These are phyloP conservation scores for Rhaphigaster nebulosa DNA, from an alignment of 2,888 invertebrate genomes.

Conservation along the genomic window DNA sequence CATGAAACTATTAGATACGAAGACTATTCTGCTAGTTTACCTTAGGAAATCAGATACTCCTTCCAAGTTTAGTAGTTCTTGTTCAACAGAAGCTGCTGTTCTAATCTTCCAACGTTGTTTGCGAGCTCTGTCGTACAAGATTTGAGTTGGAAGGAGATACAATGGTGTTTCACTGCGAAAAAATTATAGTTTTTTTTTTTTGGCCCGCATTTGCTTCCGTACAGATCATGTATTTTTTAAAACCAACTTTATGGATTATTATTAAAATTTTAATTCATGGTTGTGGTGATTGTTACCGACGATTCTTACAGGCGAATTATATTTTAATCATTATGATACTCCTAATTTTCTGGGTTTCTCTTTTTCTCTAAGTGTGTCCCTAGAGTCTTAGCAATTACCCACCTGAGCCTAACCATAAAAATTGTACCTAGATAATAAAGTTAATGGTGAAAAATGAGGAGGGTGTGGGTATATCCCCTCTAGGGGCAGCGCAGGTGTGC, in stretches of 20 bases:
- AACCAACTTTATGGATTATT: no score
- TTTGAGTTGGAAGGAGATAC: neutral
- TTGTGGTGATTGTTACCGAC: no score
- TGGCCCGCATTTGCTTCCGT: no score
- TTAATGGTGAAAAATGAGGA: constrained; percentile 52
- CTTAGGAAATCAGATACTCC: neutral
- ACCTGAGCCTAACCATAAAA: neutral
- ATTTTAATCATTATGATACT: neutral
- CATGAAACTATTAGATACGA: no score
- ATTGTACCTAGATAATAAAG: constrained; percentile 8
- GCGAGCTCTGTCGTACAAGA: neutral
- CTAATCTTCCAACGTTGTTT: neutral
- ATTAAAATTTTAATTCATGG: no score
- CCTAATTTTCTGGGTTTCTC: neutral
- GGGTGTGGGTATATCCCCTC: neutral
- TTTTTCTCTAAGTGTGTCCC: neutral
- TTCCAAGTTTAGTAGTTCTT: neutral
- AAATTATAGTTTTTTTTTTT: no score
- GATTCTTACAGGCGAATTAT: neutral
- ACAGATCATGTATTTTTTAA: no score
- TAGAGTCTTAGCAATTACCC: neutral
- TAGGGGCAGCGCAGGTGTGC: constrained; percentile 49
- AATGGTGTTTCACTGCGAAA: neutral
- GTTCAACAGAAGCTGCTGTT: neutral
- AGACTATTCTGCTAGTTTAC: neutral